These are phyloP conservation scores for Spodoptera picta DNA, from an alignment of 2,888 invertebrate genomes.

Conservation along the genomic window DNA sequence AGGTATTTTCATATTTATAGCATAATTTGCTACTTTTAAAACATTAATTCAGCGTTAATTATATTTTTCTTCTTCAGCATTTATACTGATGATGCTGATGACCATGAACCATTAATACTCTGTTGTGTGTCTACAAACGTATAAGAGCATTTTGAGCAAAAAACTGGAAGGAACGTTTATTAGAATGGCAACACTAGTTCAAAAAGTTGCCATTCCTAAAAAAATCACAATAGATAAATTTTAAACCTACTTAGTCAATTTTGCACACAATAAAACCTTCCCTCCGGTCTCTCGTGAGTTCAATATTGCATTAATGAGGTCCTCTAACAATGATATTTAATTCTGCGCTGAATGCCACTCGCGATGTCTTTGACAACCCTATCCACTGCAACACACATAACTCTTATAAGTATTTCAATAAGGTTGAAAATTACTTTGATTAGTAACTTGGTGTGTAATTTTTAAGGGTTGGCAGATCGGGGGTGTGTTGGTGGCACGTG, in stretches of 20 bases:
- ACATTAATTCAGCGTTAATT: neutral
- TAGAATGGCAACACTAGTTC: neutral
- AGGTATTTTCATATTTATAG: neutral
- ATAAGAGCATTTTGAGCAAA: neutral
- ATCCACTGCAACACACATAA: conserved; percentile 11
- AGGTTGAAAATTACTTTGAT: conserved; percentile 57
- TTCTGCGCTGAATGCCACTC: conserved; percentile 79
- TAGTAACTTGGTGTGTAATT: conserved; percentile 33
- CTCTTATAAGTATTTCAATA: conserved; percentile 47
- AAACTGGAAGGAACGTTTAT: neutral
- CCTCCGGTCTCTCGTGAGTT: conserved; percentile 71
- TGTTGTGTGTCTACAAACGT: neutral
- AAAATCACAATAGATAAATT: conserved; percentile 52
- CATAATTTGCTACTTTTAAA: neutral
- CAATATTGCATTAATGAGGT: conserved; percentile 86
- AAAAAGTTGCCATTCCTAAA: conserved; percentile 17
- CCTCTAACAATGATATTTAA: conserved; percentile 86
- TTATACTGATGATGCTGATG: neutral
- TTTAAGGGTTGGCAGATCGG: conserved; percentile 57
- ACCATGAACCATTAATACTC: neutral
- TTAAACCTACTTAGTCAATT: conserved; percentile 75
- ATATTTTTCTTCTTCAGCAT: no score
- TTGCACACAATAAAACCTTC: conserved; percentile 83
- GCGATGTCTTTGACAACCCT: conserved; percentile 58
- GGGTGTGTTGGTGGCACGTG: conserved; percentile 79